A percentile compares a stretch with the other conserved stretches of the same genome.
phyloP scores from a whole-genome alignment of 2,797 vertebrate species.

The Scolopax bukidnonensis region DNA sequence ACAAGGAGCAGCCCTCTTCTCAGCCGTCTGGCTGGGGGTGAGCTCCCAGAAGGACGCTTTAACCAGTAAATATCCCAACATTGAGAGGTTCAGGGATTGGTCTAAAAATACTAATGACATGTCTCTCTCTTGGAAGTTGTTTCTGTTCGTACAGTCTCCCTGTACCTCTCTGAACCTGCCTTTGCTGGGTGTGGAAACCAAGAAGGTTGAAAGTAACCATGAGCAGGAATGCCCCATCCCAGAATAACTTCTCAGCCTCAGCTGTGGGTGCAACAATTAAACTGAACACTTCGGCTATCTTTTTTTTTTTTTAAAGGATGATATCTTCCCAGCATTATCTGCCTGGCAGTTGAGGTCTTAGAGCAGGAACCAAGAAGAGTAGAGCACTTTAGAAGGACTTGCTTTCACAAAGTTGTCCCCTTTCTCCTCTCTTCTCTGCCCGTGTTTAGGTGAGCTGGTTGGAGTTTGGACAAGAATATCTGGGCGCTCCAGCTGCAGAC shows the following conservation, averaged over 20 bases:
- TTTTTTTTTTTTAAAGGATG: neutral
- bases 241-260: neutral
- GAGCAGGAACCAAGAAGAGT: neutral
- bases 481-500: accelerated
- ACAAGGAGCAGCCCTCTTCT: neutral
- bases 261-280: neutral
- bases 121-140: too few species aligned
- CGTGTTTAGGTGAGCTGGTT: neutral
- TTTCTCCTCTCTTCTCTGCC: neutral
- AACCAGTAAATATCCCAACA: neutral
- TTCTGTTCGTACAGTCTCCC: neutral
- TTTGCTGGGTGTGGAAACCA: neutral
- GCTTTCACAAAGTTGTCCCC: neutral
- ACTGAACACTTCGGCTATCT: neutral
- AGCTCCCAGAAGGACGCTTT: neutral
- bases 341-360: neutral
- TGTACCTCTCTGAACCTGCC: neutral
- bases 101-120: neutral
- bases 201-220: neutral
- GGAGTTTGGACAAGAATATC: neutral
- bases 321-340: neutral
- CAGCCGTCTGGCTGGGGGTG: too few species aligned
- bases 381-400: neutral
- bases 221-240: neutral
- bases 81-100: neutral